phyloP scores from a whole-genome alignment of 2,797 vertebrate species.

The Chromobotia macracanthus region DNA sequence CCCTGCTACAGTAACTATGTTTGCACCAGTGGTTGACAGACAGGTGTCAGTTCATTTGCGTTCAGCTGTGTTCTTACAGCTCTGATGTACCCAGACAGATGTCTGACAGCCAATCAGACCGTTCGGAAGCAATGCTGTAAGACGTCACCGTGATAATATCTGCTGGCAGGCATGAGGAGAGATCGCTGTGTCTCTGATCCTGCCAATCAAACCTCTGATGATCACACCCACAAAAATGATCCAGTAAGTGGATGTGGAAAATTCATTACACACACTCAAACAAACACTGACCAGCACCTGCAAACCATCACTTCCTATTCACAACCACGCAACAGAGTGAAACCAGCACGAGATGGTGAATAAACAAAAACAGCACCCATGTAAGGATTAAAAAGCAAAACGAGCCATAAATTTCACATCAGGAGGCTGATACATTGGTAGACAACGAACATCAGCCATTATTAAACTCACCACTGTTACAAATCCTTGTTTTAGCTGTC shows the following conservation, averaged over 20 bases:
- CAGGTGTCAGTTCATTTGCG: slow-evolving; percentile 48
- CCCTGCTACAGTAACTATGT: slow-evolving; percentile 29
- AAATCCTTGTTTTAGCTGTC: no score
- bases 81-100: slow-evolving; percentile 51
- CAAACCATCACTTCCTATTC: neutral
- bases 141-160: slow-evolving; percentile 45
- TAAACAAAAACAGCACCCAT: no score
- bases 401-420: neutral
- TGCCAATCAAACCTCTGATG: slow-evolving; percentile 44
- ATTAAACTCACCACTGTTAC: neutral
- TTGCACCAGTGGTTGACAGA: slow-evolving; percentile 47
- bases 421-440: neutral
- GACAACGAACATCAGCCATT: neutral
- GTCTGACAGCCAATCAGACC: slow-evolving; percentile 49
- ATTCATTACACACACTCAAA: slow-evolving; percentile 13
- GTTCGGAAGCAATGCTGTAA: slow-evolving; percentile 30
- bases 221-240: neutral
- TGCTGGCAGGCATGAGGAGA: neutral
- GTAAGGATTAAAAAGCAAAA: neutral
- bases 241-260: neutral
- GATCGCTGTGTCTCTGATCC: neutral
- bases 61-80: slow-evolving; percentile 31
- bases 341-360: no score
- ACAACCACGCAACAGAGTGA: neutral
- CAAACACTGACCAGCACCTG: slow-evolving; percentile 9